A percentile compares a stretch with the other conserved stretches of the same genome.
Conservation (phyloP, 2,113 vertebrate genomes). For the Columbina picui region DNA sequence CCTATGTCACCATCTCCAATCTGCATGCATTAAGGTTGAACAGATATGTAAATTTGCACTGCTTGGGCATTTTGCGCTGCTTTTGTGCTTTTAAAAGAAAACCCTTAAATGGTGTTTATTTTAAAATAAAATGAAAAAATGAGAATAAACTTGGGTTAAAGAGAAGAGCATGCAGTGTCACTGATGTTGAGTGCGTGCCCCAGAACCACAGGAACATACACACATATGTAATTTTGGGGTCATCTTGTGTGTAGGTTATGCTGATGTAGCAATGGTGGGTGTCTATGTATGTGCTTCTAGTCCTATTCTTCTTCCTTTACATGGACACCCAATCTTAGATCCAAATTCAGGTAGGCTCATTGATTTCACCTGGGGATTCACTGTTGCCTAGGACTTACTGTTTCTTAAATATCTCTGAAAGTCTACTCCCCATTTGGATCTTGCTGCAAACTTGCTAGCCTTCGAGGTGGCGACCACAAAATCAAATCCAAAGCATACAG, state of each 20-base stretch:
- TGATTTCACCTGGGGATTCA: not conserved
- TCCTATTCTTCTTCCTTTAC: not conserved
- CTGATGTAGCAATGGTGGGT: not conserved
- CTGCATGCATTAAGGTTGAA: not conserved
- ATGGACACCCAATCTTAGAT: not conserved
- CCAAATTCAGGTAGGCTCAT: not conserved
- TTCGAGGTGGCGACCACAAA: not conserved
- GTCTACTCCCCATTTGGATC: not conserved
- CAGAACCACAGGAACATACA: not conserved
- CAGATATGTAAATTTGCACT: not conserved
- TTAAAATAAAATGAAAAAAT: not conserved
- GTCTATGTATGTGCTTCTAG: not conserved
- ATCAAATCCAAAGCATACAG: not conserved
- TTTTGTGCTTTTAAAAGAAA: not conserved
- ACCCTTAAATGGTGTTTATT: not conserved
- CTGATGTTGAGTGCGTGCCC: not conserved
- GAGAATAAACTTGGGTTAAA: not conserved
- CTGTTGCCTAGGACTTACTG: not conserved
- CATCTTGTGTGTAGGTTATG: not conserved
- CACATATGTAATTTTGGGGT: not conserved
- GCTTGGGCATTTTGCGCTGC: not conserved
- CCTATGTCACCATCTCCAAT: not conserved
- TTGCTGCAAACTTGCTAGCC: not conserved
- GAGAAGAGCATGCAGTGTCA: not conserved
- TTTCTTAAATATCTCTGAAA: not conserved